phyloP scores from a whole-genome alignment of 23 tunicate genomes.

The Ascidia mentula region DNA sequence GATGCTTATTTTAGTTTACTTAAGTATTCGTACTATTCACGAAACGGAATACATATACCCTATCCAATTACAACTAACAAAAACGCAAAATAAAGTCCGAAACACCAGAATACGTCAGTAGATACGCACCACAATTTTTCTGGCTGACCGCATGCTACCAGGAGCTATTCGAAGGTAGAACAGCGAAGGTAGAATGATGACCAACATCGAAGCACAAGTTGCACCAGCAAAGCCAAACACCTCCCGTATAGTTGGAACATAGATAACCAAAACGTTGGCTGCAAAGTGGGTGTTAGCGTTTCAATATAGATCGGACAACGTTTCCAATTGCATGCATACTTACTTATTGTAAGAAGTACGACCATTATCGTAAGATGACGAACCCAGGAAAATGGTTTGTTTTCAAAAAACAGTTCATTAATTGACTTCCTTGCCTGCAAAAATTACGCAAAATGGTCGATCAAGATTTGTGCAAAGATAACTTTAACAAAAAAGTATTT shows the following conservation, averaged over 20 bases:
- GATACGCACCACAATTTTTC: conserved; percentile 65
- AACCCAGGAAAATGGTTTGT: conserved; percentile 85
- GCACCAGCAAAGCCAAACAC: conserved; percentile 98
- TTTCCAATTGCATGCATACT: conserved; percentile 2
- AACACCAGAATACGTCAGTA: too few species aligned
- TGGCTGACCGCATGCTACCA: conserved; percentile 36
- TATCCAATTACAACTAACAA: too few species aligned
- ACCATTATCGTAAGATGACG: conserved; percentile 83
- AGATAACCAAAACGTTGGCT: conserved; percentile 88
- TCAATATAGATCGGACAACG: not conserved
- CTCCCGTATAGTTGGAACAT: conserved; percentile 80
- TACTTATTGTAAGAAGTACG: conserved; percentile 69
- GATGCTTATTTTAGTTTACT: too few species aligned
- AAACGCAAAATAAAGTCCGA: too few species aligned
- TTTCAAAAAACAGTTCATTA: conserved; percentile 67
- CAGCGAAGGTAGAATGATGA: conserved; percentile 87
- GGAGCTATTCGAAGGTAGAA: conserved; percentile 76
- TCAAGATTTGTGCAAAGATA: not conserved
- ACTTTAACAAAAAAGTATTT: not conserved
- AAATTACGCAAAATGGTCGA: not conserved
- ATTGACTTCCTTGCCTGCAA: conserved; percentile 80
- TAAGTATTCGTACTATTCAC: too few species aligned
- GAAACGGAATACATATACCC: too few species aligned
- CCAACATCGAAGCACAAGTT: conserved; percentile 96
- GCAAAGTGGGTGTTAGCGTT: not conserved